Conservation (phyloP, 2,113 vertebrate species). For the Halcyon malimbica region DNA sequence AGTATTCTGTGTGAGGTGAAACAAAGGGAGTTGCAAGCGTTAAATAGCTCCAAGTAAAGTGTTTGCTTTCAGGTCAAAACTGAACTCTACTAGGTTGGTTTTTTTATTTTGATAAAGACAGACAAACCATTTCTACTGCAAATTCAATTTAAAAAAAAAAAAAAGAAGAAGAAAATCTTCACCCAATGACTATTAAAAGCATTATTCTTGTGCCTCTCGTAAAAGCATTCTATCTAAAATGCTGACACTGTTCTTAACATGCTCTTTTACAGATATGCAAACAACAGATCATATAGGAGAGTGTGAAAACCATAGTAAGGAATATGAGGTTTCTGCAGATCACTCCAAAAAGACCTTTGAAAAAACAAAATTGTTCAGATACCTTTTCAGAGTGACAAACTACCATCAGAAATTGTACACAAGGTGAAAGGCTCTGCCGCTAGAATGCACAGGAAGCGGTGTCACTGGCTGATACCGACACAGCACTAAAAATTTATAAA, state of each 20-base stretch:
- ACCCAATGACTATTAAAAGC: background rate
- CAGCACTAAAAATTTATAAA: background rate
- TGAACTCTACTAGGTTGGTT: rapidly evolving
- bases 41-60: background rate
- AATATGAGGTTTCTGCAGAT: background rate
- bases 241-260: background rate
- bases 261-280: background rate
- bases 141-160: background rate
- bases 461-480: background rate
- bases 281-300: background rate
- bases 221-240: background rate
- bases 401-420: background rate
- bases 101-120: background rate
- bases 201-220: background rate
- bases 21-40: background rate
- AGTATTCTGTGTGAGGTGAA: background rate
- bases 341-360: background rate
- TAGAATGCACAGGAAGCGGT: background rate
- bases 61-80: background rate
- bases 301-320: background rate
- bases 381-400: background rate
- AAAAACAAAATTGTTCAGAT: background rate
- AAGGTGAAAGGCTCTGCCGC: background rate
- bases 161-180: background rate
- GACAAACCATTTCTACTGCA: background rate